Percentiles rank a stretch among this genome's conserved stretches.
These are phyloP conservation scores for Bos taurus DNA, from an alignment of 2,113 vertebrate genomes.

Conservation along the genomic window ARS-UCD2.0 NC_037337.1:37903001-37903500, in stretches of 20 bases:
- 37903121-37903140: background rate
- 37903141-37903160: constrained; percentile 49
- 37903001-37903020: background rate
- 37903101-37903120: background rate
- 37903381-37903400: background rate
- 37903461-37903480: background rate
- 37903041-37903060: background rate
- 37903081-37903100: background rate
- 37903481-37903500: constrained; percentile 22
- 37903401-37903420: constrained; percentile 18
- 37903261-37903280: constrained; percentile 45
- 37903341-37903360: background rate
- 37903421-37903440: background rate
- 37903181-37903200: constrained; percentile 36
- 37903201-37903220: background rate
- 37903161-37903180: constrained; percentile 43
- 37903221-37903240: constrained; percentile 35
- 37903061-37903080: background rate
- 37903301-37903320: constrained; percentile 52
- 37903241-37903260: constrained; percentile 35
- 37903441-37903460: background rate
- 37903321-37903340: constrained; percentile 37
- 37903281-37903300: constrained; percentile 53
- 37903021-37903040: background rate
- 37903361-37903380: background rate